Conservation (phyloP, 2,797 vertebrate genomes). For the Dermochelys coriacea region DNA sequence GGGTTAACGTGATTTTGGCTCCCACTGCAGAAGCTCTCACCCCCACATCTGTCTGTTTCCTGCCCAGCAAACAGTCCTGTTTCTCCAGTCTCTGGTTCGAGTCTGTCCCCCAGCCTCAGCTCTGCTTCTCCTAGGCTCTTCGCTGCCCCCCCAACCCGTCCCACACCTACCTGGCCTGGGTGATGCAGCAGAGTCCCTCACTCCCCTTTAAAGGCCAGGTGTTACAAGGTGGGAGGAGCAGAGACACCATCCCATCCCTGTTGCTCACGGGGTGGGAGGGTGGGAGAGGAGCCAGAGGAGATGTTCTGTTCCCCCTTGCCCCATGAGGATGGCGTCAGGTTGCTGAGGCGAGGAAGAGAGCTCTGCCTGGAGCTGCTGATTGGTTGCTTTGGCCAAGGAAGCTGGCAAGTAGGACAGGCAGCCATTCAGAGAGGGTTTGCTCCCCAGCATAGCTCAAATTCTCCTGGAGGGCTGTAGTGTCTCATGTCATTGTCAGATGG, state of each 20-base stretch:
- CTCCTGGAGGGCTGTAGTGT: too few relatives aligned
- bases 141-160: too few relatives aligned
- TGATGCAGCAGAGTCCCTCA: background rate
- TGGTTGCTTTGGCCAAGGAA: too few relatives aligned
- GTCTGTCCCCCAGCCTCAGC: background rate
- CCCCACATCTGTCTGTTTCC: background rate
- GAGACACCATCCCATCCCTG: background rate
- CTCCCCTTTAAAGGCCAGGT: background rate
- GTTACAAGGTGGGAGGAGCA: background rate
- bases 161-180: background rate
- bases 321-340: too few relatives aligned
- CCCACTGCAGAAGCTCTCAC: background rate
- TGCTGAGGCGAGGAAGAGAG: too few relatives aligned
- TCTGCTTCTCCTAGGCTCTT: background rate
- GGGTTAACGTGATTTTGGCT: background rate
- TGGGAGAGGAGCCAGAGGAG: too few relatives aligned
- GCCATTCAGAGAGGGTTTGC: too few relatives aligned
- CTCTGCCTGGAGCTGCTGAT: too few relatives aligned
- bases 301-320: too few relatives aligned
- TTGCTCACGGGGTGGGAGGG: background rate
- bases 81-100: background rate
- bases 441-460: too few relatives aligned
- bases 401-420: too few relatives aligned
- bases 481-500: too few relatives aligned
- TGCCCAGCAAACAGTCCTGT: background rate